A percentile compares a stretch with the other conserved stretches of the same genome.
Evolutionary conservation across 2,888 invertebrate species (phyloP).

Genomic region (Dinocampus coccinellae): DNA sequence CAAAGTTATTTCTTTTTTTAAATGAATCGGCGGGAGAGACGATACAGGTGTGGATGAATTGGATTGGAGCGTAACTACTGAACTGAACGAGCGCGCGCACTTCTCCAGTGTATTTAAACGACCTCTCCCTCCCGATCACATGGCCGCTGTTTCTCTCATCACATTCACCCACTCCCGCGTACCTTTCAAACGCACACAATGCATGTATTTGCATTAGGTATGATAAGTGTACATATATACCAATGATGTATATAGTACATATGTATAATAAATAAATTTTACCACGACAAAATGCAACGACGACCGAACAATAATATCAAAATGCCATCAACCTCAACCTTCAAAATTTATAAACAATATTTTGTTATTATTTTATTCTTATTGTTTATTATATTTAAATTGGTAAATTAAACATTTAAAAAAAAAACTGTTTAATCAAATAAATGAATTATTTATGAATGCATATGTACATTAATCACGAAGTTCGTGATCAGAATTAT

Average conservation of each 20-base stretch:
- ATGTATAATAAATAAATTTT: background rate
- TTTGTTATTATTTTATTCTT: background rate
- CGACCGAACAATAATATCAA: background rate
- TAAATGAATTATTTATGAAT: background rate
- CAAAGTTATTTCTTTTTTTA: too few species aligned
- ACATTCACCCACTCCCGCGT: constrained; percentile 29
- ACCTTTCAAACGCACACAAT: constrained; percentile 32
- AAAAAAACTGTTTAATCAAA: background rate
- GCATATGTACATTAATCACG: background rate
- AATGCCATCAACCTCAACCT: constrained; percentile 5
- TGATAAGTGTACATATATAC: constrained; percentile 24
- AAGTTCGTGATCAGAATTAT: background rate
- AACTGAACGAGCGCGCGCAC: constrained; percentile 68
- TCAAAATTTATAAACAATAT: background rate
- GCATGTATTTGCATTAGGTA: constrained; percentile 13
- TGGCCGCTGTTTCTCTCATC: constrained; percentile 23
- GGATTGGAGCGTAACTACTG: constrained; percentile 64
- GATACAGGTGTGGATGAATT: constrained; percentile 54
- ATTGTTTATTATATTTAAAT: background rate
- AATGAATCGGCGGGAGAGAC: constrained; percentile 36
- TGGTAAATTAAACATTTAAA: background rate
- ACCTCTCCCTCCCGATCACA: constrained; percentile 60
- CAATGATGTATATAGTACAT: constrained; percentile 9
- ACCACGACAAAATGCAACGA: background rate
- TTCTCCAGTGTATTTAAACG: constrained; percentile 66